Percentiles rank a stretch among this genome's conserved stretches.
Evolutionary conservation across 2,113 vertebrate species (phyloP).

Genomic region (Ornithorhynchus anatinus): DNA sequence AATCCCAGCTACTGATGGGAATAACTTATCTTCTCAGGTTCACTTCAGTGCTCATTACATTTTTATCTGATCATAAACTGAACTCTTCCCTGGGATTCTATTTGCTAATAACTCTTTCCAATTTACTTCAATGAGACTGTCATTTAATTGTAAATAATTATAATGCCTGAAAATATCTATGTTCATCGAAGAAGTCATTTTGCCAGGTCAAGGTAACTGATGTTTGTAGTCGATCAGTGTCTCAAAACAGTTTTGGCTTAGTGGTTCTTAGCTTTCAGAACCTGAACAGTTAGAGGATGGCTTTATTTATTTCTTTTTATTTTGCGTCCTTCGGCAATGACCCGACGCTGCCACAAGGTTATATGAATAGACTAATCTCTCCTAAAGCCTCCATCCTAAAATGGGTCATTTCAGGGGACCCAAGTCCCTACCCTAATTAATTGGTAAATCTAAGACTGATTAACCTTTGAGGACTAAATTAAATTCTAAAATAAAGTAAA

Average conservation of each 20-base stretch:
- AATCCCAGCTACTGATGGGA: background rate
- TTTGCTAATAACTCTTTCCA: background rate
- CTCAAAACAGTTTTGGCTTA: background rate
- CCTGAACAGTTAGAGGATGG: background rate
- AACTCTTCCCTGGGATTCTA: background rate
- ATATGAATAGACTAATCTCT: background rate
- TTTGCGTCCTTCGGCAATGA: background rate
- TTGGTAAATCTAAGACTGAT: conserved; percentile 35
- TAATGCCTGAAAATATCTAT: background rate
- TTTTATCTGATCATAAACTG: background rate
- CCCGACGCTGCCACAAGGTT: background rate
- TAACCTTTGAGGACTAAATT: conserved; percentile 22
- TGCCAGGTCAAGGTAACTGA: too few species aligned
- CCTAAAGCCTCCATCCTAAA: conserved; percentile 17
- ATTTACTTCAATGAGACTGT: background rate
- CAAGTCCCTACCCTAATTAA: conserved; percentile 29
- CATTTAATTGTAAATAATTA: background rate
- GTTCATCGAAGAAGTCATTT: background rate
- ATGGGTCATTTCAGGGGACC: conserved; percentile 15
- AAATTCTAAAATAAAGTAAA: conserved; percentile 23
- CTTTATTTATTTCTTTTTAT: background rate
- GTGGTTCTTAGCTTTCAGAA: background rate
- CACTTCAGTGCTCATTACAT: background rate
- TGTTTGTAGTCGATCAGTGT: too few species aligned
- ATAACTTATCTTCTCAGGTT: background rate